Conservation (phyloP, 2,797 vertebrate species). For the Rachycentron canadum region DNA sequence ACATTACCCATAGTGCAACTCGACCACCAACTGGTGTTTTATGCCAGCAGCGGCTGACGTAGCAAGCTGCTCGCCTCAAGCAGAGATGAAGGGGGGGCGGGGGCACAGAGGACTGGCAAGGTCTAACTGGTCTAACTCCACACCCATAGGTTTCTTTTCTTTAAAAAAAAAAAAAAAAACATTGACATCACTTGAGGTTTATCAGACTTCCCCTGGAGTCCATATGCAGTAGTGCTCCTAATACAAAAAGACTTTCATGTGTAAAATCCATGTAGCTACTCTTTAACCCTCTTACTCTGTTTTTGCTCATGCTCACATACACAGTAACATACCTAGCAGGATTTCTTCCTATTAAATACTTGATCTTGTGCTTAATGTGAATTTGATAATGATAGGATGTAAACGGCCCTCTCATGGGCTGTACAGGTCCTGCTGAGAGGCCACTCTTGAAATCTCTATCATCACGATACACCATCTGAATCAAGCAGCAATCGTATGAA, state of each 20-base stretch:
- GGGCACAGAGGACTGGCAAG: background rate
- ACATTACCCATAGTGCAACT: background rate
- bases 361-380: background rate
- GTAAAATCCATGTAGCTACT: background rate
- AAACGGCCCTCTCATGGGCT: background rate
- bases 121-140: background rate
- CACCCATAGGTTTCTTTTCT: background rate
- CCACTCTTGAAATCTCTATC: slow-evolving; percentile 8
- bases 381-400: background rate
- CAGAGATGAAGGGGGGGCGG: background rate
- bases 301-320: background rate
- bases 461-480: slow-evolving; percentile 29
- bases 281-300: background rate
- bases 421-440: background rate
- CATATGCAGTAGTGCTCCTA: background rate
- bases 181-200: background rate
- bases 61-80: too few species aligned
- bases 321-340: background rate
- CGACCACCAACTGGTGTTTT: background rate
- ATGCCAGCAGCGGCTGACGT: background rate
- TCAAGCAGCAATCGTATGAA: slow-evolving; percentile 39
- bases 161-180: too few species aligned
- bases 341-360: background rate
- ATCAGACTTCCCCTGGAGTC: background rate
- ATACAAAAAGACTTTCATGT: background rate